Evolutionary conservation across 1,140 invertebrate species (phyloP).

Genomic region (Hyles euphorbiae): DNA sequence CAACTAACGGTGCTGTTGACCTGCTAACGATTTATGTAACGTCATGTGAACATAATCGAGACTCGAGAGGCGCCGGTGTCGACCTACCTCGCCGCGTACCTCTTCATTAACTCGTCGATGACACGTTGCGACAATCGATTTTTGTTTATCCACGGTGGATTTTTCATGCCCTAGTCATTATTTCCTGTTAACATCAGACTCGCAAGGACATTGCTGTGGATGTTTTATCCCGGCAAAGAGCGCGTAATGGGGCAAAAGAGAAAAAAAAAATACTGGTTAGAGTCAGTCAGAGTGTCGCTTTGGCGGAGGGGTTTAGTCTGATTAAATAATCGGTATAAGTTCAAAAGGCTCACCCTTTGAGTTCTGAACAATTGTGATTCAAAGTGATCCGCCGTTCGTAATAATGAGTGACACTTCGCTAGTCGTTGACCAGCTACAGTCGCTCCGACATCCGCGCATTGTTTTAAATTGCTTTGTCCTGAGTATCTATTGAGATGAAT

Average conservation of each 20-base stretch:
- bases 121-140: no score
- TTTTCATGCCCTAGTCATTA: no score
- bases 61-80: slow-evolving; percentile 8
- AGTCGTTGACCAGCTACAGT: slow-evolving; percentile 7
- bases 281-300: no score
- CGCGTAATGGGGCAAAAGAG: no score
- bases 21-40: slow-evolving; percentile 33
- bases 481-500: slow-evolving; percentile 9
- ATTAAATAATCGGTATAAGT: not conserved
- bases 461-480: slow-evolving; percentile 33
- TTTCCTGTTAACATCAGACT: no score
- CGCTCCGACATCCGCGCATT: slow-evolving; percentile 17
- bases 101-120: no score
- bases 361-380: not conserved
- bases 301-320: no score
- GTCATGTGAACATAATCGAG: slow-evolving; percentile 25
- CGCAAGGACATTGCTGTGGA: no score
- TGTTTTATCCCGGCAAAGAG: no score
- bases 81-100: slow-evolving; percentile 5
- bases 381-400: slow-evolving; percentile 5
- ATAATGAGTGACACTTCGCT: slow-evolving; percentile 9
- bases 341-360: not conserved
- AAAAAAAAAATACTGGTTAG: no score
- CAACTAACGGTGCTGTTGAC: slow-evolving; percentile 39
- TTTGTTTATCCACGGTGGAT: no score